Base-by-base conservation (phyloP, 2,797 vertebrate species). In the Furcifer pardalis region DNA sequence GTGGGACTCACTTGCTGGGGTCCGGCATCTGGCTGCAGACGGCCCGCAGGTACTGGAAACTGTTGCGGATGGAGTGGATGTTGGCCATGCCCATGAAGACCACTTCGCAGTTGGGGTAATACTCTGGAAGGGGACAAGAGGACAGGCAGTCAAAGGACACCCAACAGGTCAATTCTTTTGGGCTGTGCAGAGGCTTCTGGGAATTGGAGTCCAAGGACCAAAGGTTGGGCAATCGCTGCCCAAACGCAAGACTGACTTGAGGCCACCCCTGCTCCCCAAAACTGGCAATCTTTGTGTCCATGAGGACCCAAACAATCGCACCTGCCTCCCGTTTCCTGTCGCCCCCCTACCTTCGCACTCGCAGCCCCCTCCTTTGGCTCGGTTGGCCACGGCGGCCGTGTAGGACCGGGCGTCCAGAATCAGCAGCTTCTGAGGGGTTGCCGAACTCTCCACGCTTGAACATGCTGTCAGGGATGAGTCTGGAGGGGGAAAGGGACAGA, bases 11-110 rank as follows among this genome's bases (percentile, higher is more conserved):
- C 99, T 99, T 99, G 97, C 98, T 98, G 32, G 99, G 98, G 91
- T 99, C 98, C 0, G 99, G 98, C 95, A 99, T 98, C 95, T 99
- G 99, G 88, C 98, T 99, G 95, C 98, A 99, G 83, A 99, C 98
- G 0, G 98, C 95, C 77, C 98, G 96, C 77, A 99, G 96, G 56
- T 98, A 98, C 93, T 99, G 98, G 95, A 99, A 99, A 88, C 98
- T 99, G 95, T 99, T 99, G 56, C 99, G 96, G 92, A 99, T 99
- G 91, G 98, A 98, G 56, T 99, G 99, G 95, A 99, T 99, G 94
- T 99, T 99, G 89, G 99, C 99, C 99, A 99, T 99, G 88, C 98
- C 98, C 99, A 99, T 99, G 93, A 99, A 99, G 92, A 98, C 97
- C 0, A 99, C 98, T 94, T 99, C 99, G 82, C 99, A 99, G 95